phyloP scores from a whole-genome alignment of 2,797 vertebrate species.

The Sarcophilus harrisii region DNA sequence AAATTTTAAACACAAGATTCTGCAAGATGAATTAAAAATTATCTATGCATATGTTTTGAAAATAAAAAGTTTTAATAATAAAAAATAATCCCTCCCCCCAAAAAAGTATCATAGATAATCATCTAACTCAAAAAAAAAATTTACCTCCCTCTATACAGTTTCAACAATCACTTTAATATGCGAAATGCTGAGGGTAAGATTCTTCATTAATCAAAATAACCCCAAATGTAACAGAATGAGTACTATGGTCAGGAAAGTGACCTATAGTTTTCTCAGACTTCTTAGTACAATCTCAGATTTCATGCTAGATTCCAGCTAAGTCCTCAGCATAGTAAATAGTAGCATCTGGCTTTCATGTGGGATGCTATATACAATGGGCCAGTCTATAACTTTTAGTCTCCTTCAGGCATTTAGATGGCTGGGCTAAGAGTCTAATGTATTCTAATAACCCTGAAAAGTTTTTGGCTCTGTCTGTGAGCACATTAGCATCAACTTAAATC shows the following conservation, averaged over 20 bases:
- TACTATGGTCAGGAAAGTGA: conserved; percentile 30
- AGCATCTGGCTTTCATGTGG: conserved; percentile 80
- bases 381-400: conserved; percentile 83
- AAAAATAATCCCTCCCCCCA: no score
- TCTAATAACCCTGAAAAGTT: conserved; percentile 84
- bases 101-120: no score
- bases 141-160: neutral
- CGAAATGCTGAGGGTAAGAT: conserved; percentile 21
- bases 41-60: no score
- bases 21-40: no score
- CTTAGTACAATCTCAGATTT: conserved; percentile 58
- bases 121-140: no score
- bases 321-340: conserved; percentile 72
- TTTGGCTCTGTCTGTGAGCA: conserved; percentile 81
- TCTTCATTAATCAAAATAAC: conserved; percentile 44
- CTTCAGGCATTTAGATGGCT: conserved; percentile 82
- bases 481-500: conserved; percentile 85
- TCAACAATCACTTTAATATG: conserved; percentile 8
- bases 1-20: no score
- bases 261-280: conserved; percentile 34
- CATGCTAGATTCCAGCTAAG: conserved; percentile 66
- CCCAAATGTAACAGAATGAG: neutral
- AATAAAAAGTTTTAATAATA: no score
- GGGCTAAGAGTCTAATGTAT: conserved; percentile 81
- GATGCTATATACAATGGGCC: conserved; percentile 74